Evolutionary conservation across 2,888 invertebrate genomes (phyloP).

Genomic region (Hoplodrina blanda): DNA sequence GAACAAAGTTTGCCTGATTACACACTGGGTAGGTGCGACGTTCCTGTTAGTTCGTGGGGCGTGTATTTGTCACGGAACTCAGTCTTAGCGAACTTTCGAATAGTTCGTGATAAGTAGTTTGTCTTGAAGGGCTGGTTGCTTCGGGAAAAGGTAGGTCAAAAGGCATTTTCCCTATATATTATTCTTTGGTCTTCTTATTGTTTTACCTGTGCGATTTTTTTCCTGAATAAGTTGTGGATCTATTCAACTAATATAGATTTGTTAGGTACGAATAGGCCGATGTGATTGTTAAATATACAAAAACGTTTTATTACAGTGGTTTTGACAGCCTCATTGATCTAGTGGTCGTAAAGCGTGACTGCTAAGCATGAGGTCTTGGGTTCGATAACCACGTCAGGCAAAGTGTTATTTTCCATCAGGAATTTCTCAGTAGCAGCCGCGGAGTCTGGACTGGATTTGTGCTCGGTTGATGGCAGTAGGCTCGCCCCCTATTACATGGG

Average conservation of each 20-base stretch:
- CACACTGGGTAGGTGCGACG: not conserved
- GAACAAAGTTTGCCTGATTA: slow-evolving; percentile 34
- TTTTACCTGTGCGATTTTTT: too few species aligned
- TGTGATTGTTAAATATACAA: not conserved
- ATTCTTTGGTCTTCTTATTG: not conserved
- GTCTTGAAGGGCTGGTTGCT: not conserved
- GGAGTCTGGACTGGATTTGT: too few species aligned
- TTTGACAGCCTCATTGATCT: too few species aligned
- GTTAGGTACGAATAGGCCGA: not conserved
- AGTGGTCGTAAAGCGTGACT: too few species aligned
- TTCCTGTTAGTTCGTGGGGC: slow-evolving; percentile 7
- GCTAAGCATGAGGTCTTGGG: too few species aligned
- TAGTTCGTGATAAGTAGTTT: slow-evolving; percentile 31
- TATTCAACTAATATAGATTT: not conserved
- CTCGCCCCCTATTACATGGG: too few species aligned
- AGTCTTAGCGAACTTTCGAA: slow-evolving; percentile 29
- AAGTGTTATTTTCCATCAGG: too few species aligned
- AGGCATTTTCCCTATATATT: not conserved
- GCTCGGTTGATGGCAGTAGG: too few species aligned
- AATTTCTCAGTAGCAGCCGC: too few species aligned
- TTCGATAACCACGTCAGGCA: too few species aligned
- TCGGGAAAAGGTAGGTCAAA: not conserved
- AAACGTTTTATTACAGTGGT: too few species aligned
- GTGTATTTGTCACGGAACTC: slow-evolving; percentile 33
- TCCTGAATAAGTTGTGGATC: not conserved